Evolutionary conservation across 2,113 vertebrate species (phyloP).

Genomic region (Bubalus kerabau): DNA sequence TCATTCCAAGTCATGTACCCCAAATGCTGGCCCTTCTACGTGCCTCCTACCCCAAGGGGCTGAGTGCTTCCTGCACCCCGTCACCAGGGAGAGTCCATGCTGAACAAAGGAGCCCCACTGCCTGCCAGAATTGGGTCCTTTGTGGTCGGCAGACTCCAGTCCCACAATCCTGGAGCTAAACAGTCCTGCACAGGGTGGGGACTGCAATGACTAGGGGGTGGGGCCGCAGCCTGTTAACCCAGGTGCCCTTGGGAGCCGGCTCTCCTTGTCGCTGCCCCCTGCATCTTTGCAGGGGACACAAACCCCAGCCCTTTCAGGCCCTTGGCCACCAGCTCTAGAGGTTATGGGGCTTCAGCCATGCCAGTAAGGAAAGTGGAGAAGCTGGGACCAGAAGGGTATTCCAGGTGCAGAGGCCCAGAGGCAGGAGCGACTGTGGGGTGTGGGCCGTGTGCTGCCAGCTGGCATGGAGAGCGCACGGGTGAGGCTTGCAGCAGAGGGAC

Average conservation of each 20-base stretch:
- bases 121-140: background rate
- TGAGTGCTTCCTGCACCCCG: background rate
- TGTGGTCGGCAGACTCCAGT: background rate
- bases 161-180: background rate
- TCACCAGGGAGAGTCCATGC: background rate
- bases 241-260: background rate
- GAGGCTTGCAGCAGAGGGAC: background rate
- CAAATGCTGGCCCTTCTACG: background rate
- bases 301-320: background rate
- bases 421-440: background rate
- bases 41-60: fast-evolving
- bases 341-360: background rate
- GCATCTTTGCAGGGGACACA: background rate
- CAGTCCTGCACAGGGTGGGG: background rate
- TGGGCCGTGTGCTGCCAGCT: background rate
- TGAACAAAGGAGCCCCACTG: background rate
- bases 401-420: background rate
- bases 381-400: background rate
- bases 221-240: background rate
- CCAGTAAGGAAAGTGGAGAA: background rate
- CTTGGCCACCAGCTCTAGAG: background rate
- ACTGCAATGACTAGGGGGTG: background rate
- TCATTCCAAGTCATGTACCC: background rate
- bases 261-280: background rate
- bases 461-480: background rate